Conservation (phyloP, 2,797 vertebrate genomes). For the Xenops minutus region DNA sequence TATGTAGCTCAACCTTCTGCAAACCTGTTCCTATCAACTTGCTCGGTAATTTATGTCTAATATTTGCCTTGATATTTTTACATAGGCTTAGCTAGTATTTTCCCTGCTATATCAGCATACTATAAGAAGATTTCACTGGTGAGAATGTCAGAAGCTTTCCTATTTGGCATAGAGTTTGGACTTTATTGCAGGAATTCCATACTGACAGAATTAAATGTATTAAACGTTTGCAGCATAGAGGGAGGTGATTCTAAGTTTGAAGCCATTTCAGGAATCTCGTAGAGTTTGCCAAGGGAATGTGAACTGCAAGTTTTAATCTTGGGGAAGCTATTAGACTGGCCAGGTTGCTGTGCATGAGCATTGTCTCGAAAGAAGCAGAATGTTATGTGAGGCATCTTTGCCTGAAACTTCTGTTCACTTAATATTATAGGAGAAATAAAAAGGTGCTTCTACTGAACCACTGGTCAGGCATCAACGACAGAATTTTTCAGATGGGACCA, state of each 20-base stretch:
- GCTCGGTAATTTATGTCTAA: not conserved
- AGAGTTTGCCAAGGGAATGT: not conserved
- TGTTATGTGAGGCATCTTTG: not conserved
- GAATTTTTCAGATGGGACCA: not conserved
- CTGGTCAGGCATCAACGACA: not conserved
- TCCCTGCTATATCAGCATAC: not conserved
- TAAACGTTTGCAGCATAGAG: not conserved
- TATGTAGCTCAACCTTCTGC: not conserved
- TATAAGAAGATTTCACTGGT: not conserved
- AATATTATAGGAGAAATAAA: not conserved
- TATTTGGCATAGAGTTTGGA: not conserved
- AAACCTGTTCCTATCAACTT: not conserved
- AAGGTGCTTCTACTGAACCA: not conserved
- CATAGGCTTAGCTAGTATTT: not conserved
- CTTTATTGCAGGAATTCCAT: not conserved
- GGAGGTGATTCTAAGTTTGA: not conserved
- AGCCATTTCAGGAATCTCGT: not conserved
- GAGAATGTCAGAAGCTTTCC: not conserved
- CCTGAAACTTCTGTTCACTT: not conserved
- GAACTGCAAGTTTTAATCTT: not conserved
- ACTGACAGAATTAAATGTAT: not conserved
- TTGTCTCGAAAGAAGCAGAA: not conserved
- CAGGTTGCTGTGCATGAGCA: not conserved
- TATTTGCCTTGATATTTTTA: not conserved
- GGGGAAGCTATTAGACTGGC: not conserved